Evolutionary conservation across 2,113 vertebrate species (phyloP), one percentile per base, ranked within the genome.

Genomic region (Catharus minimus): DNA sequence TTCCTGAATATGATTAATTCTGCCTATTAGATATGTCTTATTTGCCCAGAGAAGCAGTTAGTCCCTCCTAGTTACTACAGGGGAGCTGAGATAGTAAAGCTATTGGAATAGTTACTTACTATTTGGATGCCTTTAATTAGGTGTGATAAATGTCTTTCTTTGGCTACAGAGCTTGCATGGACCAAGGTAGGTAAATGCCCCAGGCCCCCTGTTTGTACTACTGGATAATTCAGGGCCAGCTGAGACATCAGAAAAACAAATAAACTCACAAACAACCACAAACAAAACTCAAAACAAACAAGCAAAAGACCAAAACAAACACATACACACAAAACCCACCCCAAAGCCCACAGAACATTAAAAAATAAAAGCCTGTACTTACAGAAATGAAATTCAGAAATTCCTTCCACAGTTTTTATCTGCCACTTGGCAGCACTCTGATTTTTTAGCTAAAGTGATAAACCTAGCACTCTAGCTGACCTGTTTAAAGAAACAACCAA

Each of bases 401-500:
- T 83, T 76, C 49, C 69, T 89, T 95, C 78, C 55, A 71, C 28
- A 43, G 67, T 91, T 95, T 92, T 96, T 95, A 94, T 95, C 95
- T 96, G 92, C 94, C 80, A 92, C 67, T 97, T 97, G 96, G 95
- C 96, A 97, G 67, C 55, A n/a, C 46, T 91, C 90, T 67, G 52
- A 43, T 85, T 97, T 92, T 88, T 94, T 79, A 93, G 87, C 93
- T 87, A 47, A 94, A 93, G 91, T 89, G 97, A 96, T 97, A 97
- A 96, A 96, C 81, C 30, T 83, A 86, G 85, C 86, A 95, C 95
- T 92, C 77, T 43, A 90, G 64, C 73, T 97, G 97, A 97, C 95
- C 95, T 95, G 82, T 96, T 97, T 96, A 95, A 97, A 95, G 95
- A 97, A 96, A 97, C 82, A 95, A 96, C 19, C 50, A 89, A 94